These are phyloP conservation scores for Hemitrygon akajei DNA, from an alignment of 2,797 vertebrate species.

Conservation along the genomic window DNA sequence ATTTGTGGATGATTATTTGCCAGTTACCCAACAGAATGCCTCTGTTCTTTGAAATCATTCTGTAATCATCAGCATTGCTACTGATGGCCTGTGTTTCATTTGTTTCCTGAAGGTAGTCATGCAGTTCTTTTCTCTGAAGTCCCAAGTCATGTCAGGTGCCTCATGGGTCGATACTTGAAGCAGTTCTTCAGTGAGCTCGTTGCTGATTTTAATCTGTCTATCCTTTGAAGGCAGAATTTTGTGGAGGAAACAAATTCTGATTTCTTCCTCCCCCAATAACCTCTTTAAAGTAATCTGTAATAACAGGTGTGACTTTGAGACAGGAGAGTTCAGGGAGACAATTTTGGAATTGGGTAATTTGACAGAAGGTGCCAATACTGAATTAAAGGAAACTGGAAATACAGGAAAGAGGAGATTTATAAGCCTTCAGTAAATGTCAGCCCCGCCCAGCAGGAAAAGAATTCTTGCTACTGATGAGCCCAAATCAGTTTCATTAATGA, in stretches of 20 bases:
- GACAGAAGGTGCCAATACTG: no score
- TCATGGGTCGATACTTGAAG: not conserved
- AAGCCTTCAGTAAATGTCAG: no score
- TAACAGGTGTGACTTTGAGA: not conserved
- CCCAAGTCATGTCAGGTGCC: not conserved
- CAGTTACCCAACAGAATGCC: no score
- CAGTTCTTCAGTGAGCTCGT: not conserved
- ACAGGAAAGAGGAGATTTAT: not conserved
- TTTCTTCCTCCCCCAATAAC: not conserved
- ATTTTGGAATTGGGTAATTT: not conserved
- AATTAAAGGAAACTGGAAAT: not conserved
- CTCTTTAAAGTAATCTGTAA: not conserved
- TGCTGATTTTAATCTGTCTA: not conserved
- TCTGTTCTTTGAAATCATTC: no score
- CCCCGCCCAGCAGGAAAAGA: not conserved
- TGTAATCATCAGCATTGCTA: not conserved
- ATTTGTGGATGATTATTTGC: no score
- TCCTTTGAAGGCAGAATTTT: not conserved
- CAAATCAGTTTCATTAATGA: not conserved
- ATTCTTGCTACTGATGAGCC: not conserved
- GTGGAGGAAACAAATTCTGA: not conserved
- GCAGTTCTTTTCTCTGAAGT: not conserved
- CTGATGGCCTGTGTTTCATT: not conserved
- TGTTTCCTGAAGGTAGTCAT: not conserved
- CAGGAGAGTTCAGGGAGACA: not conserved